Evolutionary conservation across 1,140 invertebrate genomes (phyloP).

Genomic region (Thaumatotibia leucotreta): DNA sequence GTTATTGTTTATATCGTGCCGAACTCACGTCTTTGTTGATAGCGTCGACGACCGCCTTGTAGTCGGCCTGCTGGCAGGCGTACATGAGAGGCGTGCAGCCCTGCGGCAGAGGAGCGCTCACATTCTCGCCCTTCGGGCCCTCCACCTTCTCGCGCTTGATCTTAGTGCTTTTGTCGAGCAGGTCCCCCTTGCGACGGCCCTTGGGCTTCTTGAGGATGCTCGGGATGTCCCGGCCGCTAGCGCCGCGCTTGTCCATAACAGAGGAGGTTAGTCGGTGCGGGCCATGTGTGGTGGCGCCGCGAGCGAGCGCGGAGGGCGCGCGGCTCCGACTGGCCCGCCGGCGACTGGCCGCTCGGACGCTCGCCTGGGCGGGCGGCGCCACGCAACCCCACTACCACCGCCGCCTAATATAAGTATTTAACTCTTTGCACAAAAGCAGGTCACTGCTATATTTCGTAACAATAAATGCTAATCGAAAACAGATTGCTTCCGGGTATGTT

Average conservation of each 20-base stretch:
- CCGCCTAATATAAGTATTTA: conserved; percentile 38
- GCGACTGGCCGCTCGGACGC: conserved; percentile 52
- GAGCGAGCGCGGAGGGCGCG: conserved; percentile 10
- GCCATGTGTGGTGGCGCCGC: conserved; percentile 32
- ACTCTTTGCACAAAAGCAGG: conserved; percentile 53
- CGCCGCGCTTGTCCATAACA: conserved; percentile 68
- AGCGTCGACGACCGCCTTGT: conserved; percentile 67
- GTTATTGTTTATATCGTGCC: background rate
- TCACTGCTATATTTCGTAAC: conserved; percentile 38
- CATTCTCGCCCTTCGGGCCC: conserved; percentile 46
- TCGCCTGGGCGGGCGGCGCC: conserved; percentile 35
- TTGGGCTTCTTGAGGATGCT: conserved; percentile 68
- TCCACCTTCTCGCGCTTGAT: conserved; percentile 58
- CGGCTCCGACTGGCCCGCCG: conserved; percentile 48
- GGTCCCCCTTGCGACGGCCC: conserved; percentile 44
- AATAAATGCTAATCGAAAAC: background rate
- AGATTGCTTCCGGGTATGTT: background rate
- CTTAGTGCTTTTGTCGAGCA: conserved; percentile 65
- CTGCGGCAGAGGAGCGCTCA: conserved; percentile 66
- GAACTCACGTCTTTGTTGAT: conserved; percentile 73
- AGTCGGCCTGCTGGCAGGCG: conserved; percentile 87
- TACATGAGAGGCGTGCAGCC: conserved; percentile 90
- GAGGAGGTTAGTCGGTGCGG: conserved; percentile 30
- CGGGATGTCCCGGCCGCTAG: conserved; percentile 57
- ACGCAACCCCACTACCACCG: conserved; percentile 41